phyloP scores from a whole-genome alignment of 2,797 vertebrate genomes.

The Sebastes glaucus region DNA sequence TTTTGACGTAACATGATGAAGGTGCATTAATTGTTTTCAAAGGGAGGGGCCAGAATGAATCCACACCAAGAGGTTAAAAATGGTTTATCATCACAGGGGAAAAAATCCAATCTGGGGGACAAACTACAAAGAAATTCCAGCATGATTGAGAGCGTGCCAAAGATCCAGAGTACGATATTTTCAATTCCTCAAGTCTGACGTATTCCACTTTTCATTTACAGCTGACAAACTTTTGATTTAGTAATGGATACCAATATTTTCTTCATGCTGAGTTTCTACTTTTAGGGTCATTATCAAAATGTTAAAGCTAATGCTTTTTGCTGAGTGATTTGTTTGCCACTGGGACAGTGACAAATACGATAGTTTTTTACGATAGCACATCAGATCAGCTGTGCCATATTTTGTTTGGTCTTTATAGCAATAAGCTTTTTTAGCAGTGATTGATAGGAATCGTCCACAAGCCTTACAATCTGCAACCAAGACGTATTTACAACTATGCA shows the following conservation, averaged over 20 bases:
- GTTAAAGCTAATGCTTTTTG: background rate
- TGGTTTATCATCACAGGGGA: background rate
- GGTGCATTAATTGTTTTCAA: background rate
- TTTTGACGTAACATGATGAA: background rate
- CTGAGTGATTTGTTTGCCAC: background rate
- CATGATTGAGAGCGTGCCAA: background rate
- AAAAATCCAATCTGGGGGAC: background rate
- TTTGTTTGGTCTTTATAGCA: background rate
- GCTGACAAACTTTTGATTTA: background rate
- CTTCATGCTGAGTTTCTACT: background rate
- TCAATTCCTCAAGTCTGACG: background rate
- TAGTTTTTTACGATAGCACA: background rate
- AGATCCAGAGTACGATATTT: background rate
- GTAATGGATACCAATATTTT: background rate
- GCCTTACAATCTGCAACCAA: background rate
- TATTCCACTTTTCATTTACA: background rate
- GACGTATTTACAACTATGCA: background rate
- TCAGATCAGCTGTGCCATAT: background rate
- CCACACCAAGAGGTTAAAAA: background rate
- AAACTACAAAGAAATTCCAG: background rate
- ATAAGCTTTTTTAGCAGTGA: background rate
- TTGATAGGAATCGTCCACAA: conserved; percentile 6
- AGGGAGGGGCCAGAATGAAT: background rate
- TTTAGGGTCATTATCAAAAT: background rate
- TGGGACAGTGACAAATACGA: background rate